A percentile compares a stretch with the other conserved stretches of the same genome.
These are phyloP conservation scores for Muntiacus reevesi DNA, from an alignment of 2,113 vertebrate genomes.

Conservation along the genomic window DNA sequence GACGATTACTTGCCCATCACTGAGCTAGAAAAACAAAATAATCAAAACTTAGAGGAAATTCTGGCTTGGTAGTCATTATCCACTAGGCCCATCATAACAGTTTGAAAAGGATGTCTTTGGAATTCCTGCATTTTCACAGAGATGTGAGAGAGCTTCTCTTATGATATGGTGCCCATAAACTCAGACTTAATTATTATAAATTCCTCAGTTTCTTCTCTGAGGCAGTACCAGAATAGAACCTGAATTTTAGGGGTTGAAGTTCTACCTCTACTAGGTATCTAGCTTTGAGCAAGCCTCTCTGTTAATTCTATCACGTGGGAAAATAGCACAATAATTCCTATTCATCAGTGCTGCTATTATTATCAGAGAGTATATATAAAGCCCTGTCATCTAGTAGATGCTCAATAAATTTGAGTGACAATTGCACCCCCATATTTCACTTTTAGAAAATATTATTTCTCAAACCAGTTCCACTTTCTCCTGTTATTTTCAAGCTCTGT, in stretches of 20 bases:
- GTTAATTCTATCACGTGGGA: neutral
- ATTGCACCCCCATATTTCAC: neutral
- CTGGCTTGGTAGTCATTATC: neutral
- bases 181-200: neutral
- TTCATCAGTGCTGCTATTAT: neutral
- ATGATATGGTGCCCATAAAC: neutral
- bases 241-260: neutral
- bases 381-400: neutral
- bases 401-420: neutral
- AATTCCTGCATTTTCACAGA: neutral
- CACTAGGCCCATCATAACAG: neutral
- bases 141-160: neutral
- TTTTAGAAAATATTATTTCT: neutral
- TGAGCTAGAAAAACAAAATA: neutral
- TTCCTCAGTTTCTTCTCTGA: neutral
- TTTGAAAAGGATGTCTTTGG: neutral
- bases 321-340: neutral
- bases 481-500: neutral
- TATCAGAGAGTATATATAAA: neutral
- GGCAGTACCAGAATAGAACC: neutral
- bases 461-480: neutral
- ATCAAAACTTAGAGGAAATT: neutral
- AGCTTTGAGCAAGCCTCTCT: neutral
- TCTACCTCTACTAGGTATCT: neutral
- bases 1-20: neutral